Conservation (phyloP, 2,797 vertebrate species). For the Pangasius mekongensis region DNA sequence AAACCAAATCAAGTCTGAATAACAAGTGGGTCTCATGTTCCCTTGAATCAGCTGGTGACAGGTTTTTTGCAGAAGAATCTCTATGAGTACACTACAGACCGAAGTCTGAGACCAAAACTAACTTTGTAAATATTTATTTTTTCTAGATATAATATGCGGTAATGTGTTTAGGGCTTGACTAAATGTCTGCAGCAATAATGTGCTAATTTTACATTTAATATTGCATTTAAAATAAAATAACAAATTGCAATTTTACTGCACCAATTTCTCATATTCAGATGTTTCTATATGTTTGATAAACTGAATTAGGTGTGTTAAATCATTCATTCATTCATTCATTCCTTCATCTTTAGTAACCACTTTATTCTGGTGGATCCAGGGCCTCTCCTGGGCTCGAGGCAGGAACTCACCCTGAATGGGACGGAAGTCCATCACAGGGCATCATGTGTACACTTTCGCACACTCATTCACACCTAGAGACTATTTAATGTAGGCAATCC, state of each 20-base stretch:
- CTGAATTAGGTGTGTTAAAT: background rate
- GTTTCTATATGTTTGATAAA: background rate
- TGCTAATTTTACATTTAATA: background rate
- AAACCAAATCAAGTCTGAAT: background rate
- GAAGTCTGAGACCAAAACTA: background rate
- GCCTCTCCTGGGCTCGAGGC: background rate
- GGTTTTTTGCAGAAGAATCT: background rate
- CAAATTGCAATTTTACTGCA: background rate
- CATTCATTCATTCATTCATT: background rate
- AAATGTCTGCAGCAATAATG: background rate
- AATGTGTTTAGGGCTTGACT: background rate
- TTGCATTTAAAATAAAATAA: background rate
- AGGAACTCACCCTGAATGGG: background rate
- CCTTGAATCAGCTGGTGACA: background rate
- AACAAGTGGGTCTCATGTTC: conserved; percentile 5
- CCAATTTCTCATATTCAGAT: background rate
- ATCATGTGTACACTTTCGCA: background rate
- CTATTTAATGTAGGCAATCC: background rate
- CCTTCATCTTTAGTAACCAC: background rate
- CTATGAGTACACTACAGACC: background rate
- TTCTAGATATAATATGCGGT: background rate
- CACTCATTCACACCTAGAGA: background rate
- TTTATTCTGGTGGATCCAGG: background rate
- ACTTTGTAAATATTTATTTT: background rate
- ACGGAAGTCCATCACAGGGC: background rate